phyloP scores from a whole-genome alignment of 2,797 vertebrate species.

The Sebastes steindachneri region DNA sequence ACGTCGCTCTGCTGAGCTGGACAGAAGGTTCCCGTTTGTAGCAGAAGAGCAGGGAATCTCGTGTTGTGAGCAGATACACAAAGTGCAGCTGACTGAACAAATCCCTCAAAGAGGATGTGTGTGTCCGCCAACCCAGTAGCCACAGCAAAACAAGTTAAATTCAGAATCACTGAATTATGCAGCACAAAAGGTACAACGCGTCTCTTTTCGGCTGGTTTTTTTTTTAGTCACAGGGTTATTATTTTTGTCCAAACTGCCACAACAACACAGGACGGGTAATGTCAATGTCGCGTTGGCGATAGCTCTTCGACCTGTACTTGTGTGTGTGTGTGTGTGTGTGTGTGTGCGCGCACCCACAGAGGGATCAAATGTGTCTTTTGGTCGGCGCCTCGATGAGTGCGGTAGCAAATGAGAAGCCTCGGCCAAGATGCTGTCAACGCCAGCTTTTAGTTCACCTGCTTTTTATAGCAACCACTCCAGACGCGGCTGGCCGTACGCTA shows the following conservation, averaged over 20 bases:
- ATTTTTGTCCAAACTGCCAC: background rate
- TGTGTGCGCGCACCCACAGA: slow-evolving; percentile 41
- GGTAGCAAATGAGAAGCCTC: slow-evolving; percentile 74
- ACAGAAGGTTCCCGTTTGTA: slow-evolving; percentile 45
- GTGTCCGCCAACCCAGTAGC: background rate
- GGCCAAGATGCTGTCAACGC: slow-evolving; percentile 78
- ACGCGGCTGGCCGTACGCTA: slow-evolving; percentile 53
- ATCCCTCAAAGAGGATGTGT: slow-evolving; percentile 29
- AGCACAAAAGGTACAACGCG: slow-evolving; percentile 1
- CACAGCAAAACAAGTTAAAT: slow-evolving; percentile 46
- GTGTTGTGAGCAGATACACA: slow-evolving; percentile 31
- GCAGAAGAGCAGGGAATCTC: slow-evolving; percentile 32
- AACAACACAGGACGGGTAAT: background rate
- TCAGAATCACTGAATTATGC: slow-evolving; percentile 57
- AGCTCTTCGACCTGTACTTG: slow-evolving; percentile 33
- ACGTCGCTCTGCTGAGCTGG: slow-evolving; percentile 39
- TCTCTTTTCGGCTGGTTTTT: background rate
- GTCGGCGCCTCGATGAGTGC: slow-evolving; percentile 37
- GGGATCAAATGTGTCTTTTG: slow-evolving; percentile 62
- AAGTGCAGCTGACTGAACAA: slow-evolving; percentile 51
- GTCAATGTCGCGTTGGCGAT: background rate
- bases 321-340: background rate
- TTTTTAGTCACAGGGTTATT: background rate
- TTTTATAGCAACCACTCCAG: slow-evolving; percentile 85
- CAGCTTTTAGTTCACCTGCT: slow-evolving; percentile 87